A percentile compares a stretch with the other conserved stretches of the same genome.
Evolutionary conservation across 2,113 vertebrate species (phyloP).

Genomic region (Pontoporia blainvillei): DNA sequence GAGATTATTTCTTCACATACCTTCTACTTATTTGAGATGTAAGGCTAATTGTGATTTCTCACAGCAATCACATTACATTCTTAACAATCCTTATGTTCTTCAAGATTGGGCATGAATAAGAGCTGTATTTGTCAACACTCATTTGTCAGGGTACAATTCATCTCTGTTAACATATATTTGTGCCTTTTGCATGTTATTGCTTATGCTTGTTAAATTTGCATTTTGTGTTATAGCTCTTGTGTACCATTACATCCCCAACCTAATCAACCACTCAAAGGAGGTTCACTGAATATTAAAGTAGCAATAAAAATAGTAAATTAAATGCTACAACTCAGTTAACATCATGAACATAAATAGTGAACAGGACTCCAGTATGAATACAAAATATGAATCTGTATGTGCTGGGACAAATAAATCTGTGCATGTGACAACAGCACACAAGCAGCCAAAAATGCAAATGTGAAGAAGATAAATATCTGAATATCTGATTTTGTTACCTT

Average conservation of each 20-base stretch:
- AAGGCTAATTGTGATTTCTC: constrained; percentile 31
- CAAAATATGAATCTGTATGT: constrained; percentile 1
- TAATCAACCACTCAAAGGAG: neutral
- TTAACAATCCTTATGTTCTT: constrained; percentile 8
- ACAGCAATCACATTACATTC: neutral
- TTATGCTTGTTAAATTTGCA: neutral
- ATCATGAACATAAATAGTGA: constrained; percentile 29
- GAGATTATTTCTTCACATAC: neutral
- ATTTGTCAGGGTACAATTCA: neutral
- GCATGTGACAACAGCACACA: neutral
- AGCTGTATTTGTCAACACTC: neutral
- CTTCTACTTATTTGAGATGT: constrained; percentile 13
- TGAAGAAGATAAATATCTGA: neutral
- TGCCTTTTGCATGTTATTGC: neutral
- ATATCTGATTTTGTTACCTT: constrained; percentile 16
- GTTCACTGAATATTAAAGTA: constrained; percentile 17
- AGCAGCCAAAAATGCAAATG: constrained; percentile 22
- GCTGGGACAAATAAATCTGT: neutral
- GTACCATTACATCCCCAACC: neutral
- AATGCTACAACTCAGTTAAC: constrained; percentile 16
- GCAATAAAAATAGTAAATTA: constrained; percentile 20
- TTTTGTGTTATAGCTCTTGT: neutral
- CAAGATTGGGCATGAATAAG: neutral
- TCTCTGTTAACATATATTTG: neutral
- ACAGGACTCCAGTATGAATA: neutral